These are phyloP conservation scores for Pachyuromys duprasi DNA, from an alignment of 2,797 vertebrate species.

Conservation along the genomic window DNA sequence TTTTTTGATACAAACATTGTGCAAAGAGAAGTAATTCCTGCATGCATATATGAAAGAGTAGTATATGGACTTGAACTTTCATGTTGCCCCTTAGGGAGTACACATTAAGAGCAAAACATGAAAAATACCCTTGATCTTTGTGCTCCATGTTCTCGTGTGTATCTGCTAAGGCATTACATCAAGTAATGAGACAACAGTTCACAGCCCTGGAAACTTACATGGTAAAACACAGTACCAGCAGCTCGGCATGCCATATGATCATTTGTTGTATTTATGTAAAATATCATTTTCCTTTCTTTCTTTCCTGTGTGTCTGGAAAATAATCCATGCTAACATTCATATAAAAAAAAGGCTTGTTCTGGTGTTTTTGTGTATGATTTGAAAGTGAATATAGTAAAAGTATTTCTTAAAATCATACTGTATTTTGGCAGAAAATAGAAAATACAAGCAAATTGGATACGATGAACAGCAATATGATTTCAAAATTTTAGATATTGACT, in stretches of 20 bases:
- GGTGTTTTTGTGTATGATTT: slow-evolving; percentile 54
- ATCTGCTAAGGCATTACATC: not conserved
- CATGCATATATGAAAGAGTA: not conserved
- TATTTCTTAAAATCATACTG: slow-evolving; percentile 11
- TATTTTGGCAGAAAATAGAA: slow-evolving; percentile 59
- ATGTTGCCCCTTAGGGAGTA: not conserved
- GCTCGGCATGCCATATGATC: slow-evolving; percentile 25
- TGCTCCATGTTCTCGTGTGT: not conserved
- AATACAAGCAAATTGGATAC: slow-evolving; percentile 4
- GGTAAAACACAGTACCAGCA: slow-evolving; percentile 28
- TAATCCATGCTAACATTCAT: slow-evolving; percentile 31
- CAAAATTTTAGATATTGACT: slow-evolving; percentile 19
- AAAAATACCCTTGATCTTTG: slow-evolving; percentile 18
- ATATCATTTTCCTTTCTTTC: slow-evolving; percentile 61
- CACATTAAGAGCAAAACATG: slow-evolving; percentile 50
- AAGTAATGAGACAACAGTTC: slow-evolving; percentile 33
- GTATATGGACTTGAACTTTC: not conserved
- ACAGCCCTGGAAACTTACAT: not conserved
- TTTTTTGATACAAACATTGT: slow-evolving; percentile 11
- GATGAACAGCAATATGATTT: slow-evolving; percentile 2
- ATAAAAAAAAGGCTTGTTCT: slow-evolving; percentile 39
- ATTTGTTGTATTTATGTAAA: slow-evolving; percentile 52
- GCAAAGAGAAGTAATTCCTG: slow-evolving; percentile 18
- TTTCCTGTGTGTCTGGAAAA: slow-evolving; percentile 51
- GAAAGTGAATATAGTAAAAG: slow-evolving; percentile 67